Conservation (phyloP, 1,140 invertebrate species). For the Chymomyza costata region DNA sequence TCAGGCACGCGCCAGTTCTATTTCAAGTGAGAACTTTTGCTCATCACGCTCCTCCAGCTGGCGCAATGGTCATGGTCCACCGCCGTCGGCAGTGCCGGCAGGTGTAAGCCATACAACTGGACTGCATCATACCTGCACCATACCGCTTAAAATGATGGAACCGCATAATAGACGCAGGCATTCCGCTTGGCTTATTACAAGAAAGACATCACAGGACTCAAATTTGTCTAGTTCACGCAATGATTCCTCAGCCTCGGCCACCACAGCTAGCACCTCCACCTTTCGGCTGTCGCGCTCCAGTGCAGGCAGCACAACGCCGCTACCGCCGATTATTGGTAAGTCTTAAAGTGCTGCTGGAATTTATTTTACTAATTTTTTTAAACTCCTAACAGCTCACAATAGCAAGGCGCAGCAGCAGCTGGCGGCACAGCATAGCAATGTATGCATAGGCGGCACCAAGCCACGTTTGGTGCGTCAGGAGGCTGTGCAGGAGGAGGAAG, state of each 20-base stretch:
- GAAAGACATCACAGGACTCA: slow-evolving; percentile 93
- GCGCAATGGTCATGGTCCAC: slow-evolving; percentile 83
- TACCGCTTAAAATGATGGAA: slow-evolving; percentile 84
- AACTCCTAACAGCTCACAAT: slow-evolving; percentile 47
- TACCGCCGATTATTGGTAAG: slow-evolving; percentile 67
- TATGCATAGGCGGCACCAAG: slow-evolving; percentile 23
- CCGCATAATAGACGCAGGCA: slow-evolving; percentile 81
- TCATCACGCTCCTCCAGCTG: slow-evolving; percentile 89
- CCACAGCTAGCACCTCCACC: slow-evolving; percentile 89
- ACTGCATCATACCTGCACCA: slow-evolving; percentile 80
- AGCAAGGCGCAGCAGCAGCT: slow-evolving; percentile 52
- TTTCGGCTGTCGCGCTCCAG: slow-evolving; percentile 89
- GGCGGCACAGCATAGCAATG: slow-evolving; percentile 6
- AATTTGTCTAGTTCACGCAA: slow-evolving; percentile 90
- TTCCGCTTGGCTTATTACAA: slow-evolving; percentile 90
- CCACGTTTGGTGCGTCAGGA: slow-evolving; percentile 85
- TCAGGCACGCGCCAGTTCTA: slow-evolving; percentile 85
- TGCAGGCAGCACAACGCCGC: slow-evolving; percentile 77
- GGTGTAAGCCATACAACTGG: slow-evolving; percentile 77
- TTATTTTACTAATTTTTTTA: not conserved
- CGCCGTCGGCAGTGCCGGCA: slow-evolving; percentile 76
- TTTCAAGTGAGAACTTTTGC: slow-evolving; percentile 92
- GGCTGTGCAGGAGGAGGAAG: slow-evolving; percentile 82
- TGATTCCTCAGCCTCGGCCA: slow-evolving; percentile 89
- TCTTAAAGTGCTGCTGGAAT: not conserved